Conservation (phyloP, 30 jellyfish, hydroid and myxozoan genomes). For the Mastigias papua region DNA sequence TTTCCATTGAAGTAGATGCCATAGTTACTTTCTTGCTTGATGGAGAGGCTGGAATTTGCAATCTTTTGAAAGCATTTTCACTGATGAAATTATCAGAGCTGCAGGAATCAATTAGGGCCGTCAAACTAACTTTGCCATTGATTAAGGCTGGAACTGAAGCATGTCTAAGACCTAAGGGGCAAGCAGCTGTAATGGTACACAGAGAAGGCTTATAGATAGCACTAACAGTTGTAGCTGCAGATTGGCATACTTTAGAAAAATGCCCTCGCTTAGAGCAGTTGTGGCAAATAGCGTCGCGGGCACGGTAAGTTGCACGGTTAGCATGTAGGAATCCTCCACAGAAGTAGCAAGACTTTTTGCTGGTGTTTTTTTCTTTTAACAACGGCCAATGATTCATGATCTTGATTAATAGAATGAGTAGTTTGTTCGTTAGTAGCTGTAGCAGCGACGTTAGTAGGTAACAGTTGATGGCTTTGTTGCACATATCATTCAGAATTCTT, state of each 20-base stretch:
- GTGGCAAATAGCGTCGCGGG: slow-evolving; percentile 46
- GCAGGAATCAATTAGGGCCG: slow-evolving; percentile 59
- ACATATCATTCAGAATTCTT: too few species aligned
- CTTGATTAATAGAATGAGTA: too few species aligned
- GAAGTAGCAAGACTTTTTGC: too few species aligned
- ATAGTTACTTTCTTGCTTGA: slow-evolving; percentile 40
- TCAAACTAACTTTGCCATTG: slow-evolving; percentile 6
- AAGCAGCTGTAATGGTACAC: slow-evolving; percentile 53
- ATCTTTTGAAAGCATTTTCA: slow-evolving; percentile 19
- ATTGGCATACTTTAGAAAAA: slow-evolving; percentile 76
- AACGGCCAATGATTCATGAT: too few species aligned
- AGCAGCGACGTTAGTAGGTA: too few species aligned
- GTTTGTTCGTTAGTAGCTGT: too few species aligned
- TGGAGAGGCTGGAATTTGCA: slow-evolving; percentile 51
- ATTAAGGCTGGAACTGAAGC: slow-evolving; percentile 41
- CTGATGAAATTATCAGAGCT: slow-evolving; percentile 44
- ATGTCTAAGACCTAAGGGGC: slow-evolving; percentile 61
- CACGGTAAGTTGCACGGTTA: slow-evolving; percentile 53
- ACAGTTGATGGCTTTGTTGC: too few species aligned
- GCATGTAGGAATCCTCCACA: slow-evolving; percentile 28
- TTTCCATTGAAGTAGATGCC: slow-evolving; percentile 66
- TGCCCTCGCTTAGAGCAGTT: slow-evolving; percentile 67
- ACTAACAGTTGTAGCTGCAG: slow-evolving; percentile 39
- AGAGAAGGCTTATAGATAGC: slow-evolving; percentile 57
- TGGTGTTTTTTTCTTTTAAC: too few species aligned